Evolutionary conservation across 2,888 invertebrate species (phyloP).

Genomic region (Hipparchia semele): DNA sequence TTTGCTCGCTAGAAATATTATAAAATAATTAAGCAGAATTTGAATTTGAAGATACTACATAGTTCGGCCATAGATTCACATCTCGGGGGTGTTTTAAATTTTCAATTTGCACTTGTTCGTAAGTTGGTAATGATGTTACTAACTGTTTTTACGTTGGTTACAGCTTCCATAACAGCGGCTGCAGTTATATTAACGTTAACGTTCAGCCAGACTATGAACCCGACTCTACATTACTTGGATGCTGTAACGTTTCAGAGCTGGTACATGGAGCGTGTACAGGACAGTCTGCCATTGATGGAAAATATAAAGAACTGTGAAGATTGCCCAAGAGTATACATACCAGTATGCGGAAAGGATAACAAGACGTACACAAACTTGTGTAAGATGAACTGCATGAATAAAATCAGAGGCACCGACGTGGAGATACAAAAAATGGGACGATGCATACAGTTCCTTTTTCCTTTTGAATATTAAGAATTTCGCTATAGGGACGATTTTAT

Average conservation of each 20-base stretch:
- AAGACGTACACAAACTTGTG: slow-evolving; percentile 52
- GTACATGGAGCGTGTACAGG: slow-evolving; percentile 31
- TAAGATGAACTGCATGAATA: slow-evolving; percentile 47
- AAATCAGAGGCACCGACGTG: slow-evolving; percentile 15
- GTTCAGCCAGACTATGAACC: slow-evolving; percentile 19
- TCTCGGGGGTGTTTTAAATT: no score
- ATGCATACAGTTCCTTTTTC: slow-evolving; percentile 42
- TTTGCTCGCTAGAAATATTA: no score
- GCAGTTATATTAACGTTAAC: neutral
- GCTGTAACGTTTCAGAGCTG: slow-evolving; percentile 34
- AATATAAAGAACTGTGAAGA: slow-evolving; percentile 34
- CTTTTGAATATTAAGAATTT: slow-evolving; percentile 37
- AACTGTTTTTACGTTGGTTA: neutral
- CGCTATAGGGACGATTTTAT: neutral
- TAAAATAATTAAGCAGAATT: no score
- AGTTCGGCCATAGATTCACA: no score
- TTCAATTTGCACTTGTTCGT: no score
- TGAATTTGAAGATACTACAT: no score
- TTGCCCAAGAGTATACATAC: slow-evolving; percentile 60
- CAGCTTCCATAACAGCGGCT: slow-evolving; percentile 4
- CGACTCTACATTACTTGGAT: slow-evolving; percentile 20
- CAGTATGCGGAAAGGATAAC: slow-evolving; percentile 56
- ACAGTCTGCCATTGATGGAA: slow-evolving; percentile 39
- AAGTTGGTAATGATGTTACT: neutral
- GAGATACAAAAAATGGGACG: slow-evolving; percentile 41